Evolutionary conservation across 2,888 invertebrate genomes (phyloP), one percentile per base, ranked within the genome.

Genomic region (Bhutanitis thaidina): DNA sequence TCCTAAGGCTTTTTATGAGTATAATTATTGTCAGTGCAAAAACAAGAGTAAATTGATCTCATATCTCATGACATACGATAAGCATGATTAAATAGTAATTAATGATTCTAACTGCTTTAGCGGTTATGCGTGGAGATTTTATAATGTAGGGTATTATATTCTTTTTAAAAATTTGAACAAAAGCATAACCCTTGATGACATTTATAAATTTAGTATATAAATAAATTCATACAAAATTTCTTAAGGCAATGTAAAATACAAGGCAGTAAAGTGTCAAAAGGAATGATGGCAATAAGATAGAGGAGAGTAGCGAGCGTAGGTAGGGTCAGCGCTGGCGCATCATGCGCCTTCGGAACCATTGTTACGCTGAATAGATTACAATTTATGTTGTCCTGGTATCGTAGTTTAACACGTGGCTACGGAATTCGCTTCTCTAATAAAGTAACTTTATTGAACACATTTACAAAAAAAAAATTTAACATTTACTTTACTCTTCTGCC

Each of bases 221-320:
- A 10, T 48, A 52, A 41, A 52, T 36, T 41, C 20, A 34, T 15
- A 45, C 14, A 9, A 45, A 43, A 43, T 37, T 27, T 50, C 25
- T 25, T 30, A 34, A 27, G 27, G 41, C 71, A 61, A 69, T 74
- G 73, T 82, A 80, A 80, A 84, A 71, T 80, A 77, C 68, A 68
- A 64, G 69, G 77, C 77, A 79, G 67, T 85, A 80, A 84, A 85
- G 74, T 84, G 81, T 80, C 77, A 77, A 73, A 74, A 75, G 77
- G 76, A 76, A 79, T 77, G 77, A 78, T 77, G 67, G 80, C 75
- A 77, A 80, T 82, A 83, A 83, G 79, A 80, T 83, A 84, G 62
- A 70, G 69, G 63, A 70, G 69, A 65, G 63, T 69, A 63, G 67
- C 66, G 52, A 63, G 68, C 66, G 81, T 78, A 78, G 77, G 80